A percentile compares a stretch with the other conserved stretches of the same genome.
Evolutionary conservation across 2,113 vertebrate species (phyloP).

Genomic region (Pteropus alecto): DNA sequence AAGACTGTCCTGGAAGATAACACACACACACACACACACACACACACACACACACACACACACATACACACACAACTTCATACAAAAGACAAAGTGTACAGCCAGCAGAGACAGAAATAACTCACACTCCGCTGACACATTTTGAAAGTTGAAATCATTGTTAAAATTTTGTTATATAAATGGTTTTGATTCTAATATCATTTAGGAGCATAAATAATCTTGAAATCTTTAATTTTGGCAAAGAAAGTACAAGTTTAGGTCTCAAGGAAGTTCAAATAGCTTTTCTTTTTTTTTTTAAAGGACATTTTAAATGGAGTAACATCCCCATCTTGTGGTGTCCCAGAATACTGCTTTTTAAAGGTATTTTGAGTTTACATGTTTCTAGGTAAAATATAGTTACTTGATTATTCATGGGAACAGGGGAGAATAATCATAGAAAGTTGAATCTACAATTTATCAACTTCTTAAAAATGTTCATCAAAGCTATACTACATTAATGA

Average conservation of each 20-base stretch:
- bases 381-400: background rate
- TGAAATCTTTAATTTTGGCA: background rate
- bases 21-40: background rate
- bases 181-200: background rate
- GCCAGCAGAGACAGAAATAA: background rate
- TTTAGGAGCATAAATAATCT: background rate
- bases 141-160: background rate
- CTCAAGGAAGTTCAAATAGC: background rate
- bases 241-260: background rate
- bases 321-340: slow-evolving; percentile 59
- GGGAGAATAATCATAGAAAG: background rate
- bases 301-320: background rate
- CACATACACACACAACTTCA: background rate
- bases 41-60: background rate
- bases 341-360: background rate
- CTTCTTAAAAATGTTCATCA: background rate
- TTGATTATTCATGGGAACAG: background rate
- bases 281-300: too few species aligned
- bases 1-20: background rate
- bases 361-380: background rate
- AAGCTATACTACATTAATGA: background rate
- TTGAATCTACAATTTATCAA: background rate
- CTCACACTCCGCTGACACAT: background rate
- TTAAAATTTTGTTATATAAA: background rate
- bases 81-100: background rate